Percentiles rank a stretch among this genome's conserved stretches.
Conservation (phyloP, 2,888 invertebrate genomes). For the Torymus aiolomorphi region DNA sequence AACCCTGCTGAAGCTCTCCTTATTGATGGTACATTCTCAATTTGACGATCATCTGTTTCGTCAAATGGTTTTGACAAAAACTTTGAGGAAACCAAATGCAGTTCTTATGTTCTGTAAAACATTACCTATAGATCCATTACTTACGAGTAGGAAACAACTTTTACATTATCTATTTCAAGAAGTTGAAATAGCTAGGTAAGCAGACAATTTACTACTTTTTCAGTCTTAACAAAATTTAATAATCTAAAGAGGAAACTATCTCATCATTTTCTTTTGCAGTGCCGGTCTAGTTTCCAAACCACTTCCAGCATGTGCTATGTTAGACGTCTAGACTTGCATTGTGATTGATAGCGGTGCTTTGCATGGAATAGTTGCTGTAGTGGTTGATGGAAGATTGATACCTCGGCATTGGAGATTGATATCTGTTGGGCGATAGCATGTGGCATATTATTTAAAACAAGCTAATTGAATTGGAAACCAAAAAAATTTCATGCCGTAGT, state of each 20-base stretch:
- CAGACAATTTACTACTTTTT: constrained; percentile 18
- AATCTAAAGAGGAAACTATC: background rate
- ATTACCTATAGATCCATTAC: constrained; percentile 70
- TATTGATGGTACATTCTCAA: constrained; percentile 70
- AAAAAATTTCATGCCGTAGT: constrained; percentile 74
- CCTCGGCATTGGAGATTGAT: constrained; percentile 72
- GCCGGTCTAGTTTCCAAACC: constrained; percentile 75
- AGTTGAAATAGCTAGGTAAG: constrained; percentile 74
- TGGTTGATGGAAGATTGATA: constrained; percentile 73
- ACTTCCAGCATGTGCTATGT: constrained; percentile 73
- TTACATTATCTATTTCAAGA: constrained; percentile 75
- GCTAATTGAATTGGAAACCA: constrained; percentile 74
- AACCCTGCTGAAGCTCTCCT: constrained; percentile 74
- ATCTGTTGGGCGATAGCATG: constrained; percentile 75
- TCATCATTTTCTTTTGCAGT: constrained; percentile 60
- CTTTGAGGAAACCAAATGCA: constrained; percentile 72
- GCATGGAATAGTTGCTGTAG: constrained; percentile 75
- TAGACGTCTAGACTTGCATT: constrained; percentile 74
- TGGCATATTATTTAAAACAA: constrained; percentile 74
- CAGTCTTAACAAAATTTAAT: constrained; percentile 25
- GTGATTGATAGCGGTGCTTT: constrained; percentile 76
- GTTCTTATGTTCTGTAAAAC: constrained; percentile 75
- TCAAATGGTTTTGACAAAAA: constrained; percentile 72
- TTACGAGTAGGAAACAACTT: constrained; percentile 73
- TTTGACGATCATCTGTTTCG: constrained; percentile 74